These are phyloP conservation scores for Myotis lucifugus DNA, from an alignment of 2,113 vertebrate genomes.

Conservation along the genomic window DNA sequence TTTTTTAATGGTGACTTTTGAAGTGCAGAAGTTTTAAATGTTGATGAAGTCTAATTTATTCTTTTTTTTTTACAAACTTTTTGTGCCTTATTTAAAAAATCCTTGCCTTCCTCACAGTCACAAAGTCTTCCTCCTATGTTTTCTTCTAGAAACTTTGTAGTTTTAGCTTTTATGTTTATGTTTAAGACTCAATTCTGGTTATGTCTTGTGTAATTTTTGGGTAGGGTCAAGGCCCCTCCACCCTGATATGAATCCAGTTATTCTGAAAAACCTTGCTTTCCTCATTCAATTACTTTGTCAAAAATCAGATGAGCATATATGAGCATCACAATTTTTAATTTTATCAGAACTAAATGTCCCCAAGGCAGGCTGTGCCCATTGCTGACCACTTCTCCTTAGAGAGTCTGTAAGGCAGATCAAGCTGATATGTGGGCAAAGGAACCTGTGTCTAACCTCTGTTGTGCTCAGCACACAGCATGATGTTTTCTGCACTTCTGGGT, in stretches of 20 bases:
- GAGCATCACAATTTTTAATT: background rate
- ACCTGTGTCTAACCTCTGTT: background rate
- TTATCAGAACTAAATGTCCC: background rate
- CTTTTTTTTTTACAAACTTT: background rate
- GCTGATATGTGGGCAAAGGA: background rate
- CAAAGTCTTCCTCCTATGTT: background rate
- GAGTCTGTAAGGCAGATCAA: background rate
- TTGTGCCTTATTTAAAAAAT: conserved; percentile 3
- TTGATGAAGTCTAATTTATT: background rate
- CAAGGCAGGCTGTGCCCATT: background rate
- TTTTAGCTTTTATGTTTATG: conserved; percentile 1
- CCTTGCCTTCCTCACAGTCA: background rate
- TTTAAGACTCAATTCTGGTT: conserved; percentile 6
- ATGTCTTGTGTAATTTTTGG: background rate
- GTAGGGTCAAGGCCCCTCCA: background rate
- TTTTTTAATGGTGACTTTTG: conserved; percentile 15
- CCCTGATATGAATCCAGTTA: background rate
- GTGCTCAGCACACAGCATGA: too few species aligned
- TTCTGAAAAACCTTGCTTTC: conserved; percentile 8
- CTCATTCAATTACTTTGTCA: conserved; percentile 8
- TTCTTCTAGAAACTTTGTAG: conserved; percentile 29
- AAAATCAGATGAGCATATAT: background rate
- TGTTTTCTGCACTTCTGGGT: background rate
- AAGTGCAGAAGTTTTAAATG: conserved; percentile 4
- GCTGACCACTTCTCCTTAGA: background rate